A percentile compares a stretch with the other conserved stretches of the same genome.
phyloP scores from a whole-genome alignment of 2,888 invertebrate genomes.

The Rhagium mordax region DNA sequence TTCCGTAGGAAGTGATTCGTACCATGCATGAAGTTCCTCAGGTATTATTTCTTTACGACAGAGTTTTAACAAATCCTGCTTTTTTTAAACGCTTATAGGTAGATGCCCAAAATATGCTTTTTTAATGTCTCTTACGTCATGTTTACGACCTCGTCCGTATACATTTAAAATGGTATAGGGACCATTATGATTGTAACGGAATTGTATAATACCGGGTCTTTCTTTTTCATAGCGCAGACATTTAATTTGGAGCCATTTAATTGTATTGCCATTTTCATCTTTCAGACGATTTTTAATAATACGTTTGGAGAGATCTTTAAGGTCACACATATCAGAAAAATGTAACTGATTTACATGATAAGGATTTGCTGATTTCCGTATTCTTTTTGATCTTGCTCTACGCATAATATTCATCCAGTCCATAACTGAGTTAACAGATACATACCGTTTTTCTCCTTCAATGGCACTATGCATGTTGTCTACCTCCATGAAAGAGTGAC shows the following conservation, averaged over 20 bases:
- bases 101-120: no score
- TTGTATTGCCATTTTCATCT: neutral
- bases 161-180: no score
- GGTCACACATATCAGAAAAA: neutral
- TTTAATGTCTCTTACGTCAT: no score
- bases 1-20: no score
- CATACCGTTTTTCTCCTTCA: no score
- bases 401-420: neutral
- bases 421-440: neutral
- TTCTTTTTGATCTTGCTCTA: neutral
- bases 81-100: no score
- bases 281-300: neutral
- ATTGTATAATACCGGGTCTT: no score
- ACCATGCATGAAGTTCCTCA: neutral
- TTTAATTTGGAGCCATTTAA: neutral
- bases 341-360: conserved; percentile 1
- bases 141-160: neutral
- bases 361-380: neutral
- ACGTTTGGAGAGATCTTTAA: neutral
- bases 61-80: neutral
- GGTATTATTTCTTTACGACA: no score
- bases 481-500: neutral
- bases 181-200: no score
- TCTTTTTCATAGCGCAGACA: neutral
- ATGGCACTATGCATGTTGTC: no score